Evolutionary conservation across 2,113 vertebrate genomes (phyloP).

Genomic region (Pica pica): DNA sequence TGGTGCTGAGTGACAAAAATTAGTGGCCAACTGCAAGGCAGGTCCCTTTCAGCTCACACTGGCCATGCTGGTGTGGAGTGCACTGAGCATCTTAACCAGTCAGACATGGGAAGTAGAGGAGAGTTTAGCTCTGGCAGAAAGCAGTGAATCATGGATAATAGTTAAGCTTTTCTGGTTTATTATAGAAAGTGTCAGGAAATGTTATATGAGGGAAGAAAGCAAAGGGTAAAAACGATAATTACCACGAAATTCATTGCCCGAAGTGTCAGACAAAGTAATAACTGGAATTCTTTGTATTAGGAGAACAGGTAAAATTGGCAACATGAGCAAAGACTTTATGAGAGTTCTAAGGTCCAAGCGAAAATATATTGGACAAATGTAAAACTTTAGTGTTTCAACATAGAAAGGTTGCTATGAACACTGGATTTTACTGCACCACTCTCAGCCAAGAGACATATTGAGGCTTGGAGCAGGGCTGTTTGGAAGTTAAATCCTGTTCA

Average conservation of each 20-base stretch:
- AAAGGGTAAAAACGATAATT: conserved; percentile 15
- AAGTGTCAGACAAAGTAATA: neutral
- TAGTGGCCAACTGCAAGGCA: neutral
- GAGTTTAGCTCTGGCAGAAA: neutral
- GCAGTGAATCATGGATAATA: neutral
- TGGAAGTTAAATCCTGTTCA: neutral
- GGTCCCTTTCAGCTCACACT: neutral
- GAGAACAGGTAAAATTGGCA: neutral
- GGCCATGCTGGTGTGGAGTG: neutral
- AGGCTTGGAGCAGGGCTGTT: neutral
- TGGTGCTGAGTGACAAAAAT: neutral
- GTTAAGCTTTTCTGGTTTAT: conserved; percentile 26
- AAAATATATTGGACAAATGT: conserved; percentile 8
- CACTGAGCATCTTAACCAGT: neutral
- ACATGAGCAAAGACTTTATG: neutral
- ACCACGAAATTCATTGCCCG: neutral
- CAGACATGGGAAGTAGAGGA: neutral
- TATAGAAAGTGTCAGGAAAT: neutral
- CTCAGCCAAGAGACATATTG: neutral
- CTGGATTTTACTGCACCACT: neutral
- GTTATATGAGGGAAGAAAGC: neutral
- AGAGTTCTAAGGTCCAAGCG: neutral
- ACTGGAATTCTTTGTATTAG: neutral
- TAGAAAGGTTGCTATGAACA: neutral
- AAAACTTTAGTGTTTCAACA: neutral